A percentile compares a stretch with the other conserved stretches of the same genome.
These are phyloP conservation scores for Pelecanoides urinatrix DNA, from an alignment of 2,113 vertebrate species.

Conservation along the genomic window DNA sequence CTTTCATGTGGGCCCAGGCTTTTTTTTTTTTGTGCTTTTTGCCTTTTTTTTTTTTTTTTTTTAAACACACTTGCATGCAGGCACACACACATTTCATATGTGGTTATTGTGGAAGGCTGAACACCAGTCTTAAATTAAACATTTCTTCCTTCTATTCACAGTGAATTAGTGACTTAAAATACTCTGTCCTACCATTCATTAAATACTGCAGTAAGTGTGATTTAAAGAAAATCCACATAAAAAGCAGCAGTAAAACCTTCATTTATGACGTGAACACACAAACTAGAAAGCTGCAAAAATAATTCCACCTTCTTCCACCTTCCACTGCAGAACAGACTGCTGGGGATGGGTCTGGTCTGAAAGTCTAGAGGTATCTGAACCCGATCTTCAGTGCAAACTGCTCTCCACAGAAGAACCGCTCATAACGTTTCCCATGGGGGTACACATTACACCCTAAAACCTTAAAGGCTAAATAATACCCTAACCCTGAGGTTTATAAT, in stretches of 20 bases:
- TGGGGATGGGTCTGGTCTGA: background rate
- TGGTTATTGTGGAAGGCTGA: background rate
- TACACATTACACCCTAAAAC: background rate
- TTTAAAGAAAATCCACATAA: background rate
- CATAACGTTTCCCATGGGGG: background rate
- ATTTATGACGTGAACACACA: background rate
- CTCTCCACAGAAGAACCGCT: background rate
- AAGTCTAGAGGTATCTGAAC: background rate
- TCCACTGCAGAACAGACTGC: background rate
- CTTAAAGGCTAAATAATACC: conserved; percentile 7
- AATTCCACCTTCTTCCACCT: background rate
- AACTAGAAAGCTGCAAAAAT: background rate
- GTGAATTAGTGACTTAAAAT: background rate
- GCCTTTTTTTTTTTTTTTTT: background rate
- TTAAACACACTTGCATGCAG: background rate
- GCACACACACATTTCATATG: background rate
- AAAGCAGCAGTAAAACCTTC: background rate
- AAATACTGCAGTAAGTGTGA: background rate
- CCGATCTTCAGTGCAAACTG: background rate
- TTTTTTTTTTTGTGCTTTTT: background rate
- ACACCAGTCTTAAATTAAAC: background rate
- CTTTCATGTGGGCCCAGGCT: background rate
- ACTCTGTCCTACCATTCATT: background rate
- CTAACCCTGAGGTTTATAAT: background rate
- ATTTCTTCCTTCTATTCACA: background rate